Evolutionary conservation across 37 sponge, comb jelly and placozoan genomes (phyloP).

Genomic region (Eunapius fragilis): DNA sequence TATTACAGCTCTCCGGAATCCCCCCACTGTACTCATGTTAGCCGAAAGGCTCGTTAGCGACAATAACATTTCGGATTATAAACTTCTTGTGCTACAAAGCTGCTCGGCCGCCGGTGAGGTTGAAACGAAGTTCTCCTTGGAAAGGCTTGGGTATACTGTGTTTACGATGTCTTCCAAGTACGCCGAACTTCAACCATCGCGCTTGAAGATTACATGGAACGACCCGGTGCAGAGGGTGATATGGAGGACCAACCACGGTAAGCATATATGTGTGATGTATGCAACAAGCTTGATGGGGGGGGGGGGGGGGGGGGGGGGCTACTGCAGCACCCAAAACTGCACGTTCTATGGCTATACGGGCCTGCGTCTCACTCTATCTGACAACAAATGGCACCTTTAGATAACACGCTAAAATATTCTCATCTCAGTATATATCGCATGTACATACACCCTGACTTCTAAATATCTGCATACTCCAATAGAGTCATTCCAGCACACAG

Average conservation of each 20-base stretch:
- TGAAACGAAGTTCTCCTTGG: neutral
- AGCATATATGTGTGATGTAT: neutral
- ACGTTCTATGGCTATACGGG: no score
- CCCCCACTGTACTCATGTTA: slow-evolving; percentile 13
- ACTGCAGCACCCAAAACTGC: no score
- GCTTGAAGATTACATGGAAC: slow-evolving; percentile 7
- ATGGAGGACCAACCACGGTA: slow-evolving; percentile 45
- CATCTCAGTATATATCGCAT: no score
- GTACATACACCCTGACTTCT: no score
- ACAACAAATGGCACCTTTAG: no score
- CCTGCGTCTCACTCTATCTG: no score
- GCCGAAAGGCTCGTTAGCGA: slow-evolving; percentile 3
- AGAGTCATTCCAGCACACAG: no score
- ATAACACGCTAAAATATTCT: no score
- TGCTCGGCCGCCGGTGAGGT: slow-evolving; percentile 8
- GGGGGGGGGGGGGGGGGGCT: no score
- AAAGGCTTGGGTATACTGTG: neutral
- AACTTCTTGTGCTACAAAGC: slow-evolving; percentile 10
- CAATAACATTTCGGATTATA: neutral
- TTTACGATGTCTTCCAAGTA: neutral
- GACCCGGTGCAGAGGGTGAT: slow-evolving; percentile 20
- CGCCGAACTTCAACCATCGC: slow-evolving; percentile 3
- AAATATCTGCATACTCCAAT: no score
- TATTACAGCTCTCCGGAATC: slow-evolving; percentile 3
- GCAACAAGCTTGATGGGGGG: no score